These are phyloP conservation scores for Rhynchophorus ferrugineus DNA, from an alignment of 1,140 invertebrate species.

Conservation along the genomic window DNA sequence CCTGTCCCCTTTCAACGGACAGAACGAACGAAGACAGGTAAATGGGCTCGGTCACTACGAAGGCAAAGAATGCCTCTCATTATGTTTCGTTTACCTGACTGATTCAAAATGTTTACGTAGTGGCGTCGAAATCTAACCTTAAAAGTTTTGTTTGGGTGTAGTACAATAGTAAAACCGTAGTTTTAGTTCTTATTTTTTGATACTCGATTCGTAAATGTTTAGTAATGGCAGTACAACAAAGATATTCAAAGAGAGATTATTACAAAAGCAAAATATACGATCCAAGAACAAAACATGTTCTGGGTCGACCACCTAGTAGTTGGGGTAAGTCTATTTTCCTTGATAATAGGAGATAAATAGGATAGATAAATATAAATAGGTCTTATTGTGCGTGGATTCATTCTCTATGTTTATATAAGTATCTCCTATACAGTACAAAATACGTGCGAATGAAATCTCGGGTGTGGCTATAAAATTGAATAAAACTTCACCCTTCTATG, in stretches of 20 bases:
- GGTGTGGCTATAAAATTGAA: too few relatives aligned
- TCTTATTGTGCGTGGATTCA: too few relatives aligned
- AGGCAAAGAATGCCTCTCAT: neutral
- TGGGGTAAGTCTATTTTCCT: conserved; percentile 54
- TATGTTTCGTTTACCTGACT: neutral
- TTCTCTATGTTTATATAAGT: too few relatives aligned
- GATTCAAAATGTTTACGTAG: conserved; percentile 1
- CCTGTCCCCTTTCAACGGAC: neutral
- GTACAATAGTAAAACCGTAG: neutral
- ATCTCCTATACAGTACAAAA: too few relatives aligned
- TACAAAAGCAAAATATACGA: conserved; percentile 54
- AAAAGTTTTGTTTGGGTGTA: conserved; percentile 10
- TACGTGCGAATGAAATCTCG: too few relatives aligned
- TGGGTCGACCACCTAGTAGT: conserved; percentile 61
- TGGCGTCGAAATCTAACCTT: conserved; percentile 1
- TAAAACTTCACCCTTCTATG: too few relatives aligned
- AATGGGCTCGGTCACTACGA: neutral
- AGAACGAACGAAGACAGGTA: neutral
- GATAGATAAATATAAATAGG: too few relatives aligned
- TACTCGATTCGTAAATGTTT: neutral
- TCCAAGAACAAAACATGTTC: conserved; percentile 57
- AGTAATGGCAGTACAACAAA: conserved; percentile 10
- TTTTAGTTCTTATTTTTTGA: neutral
- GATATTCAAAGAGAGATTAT: conserved; percentile 16
- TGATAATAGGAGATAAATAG: neutral